Evolutionary conservation across 2,888 invertebrate genomes (phyloP).

Genomic region (Mechanitis mazaeus): DNA sequence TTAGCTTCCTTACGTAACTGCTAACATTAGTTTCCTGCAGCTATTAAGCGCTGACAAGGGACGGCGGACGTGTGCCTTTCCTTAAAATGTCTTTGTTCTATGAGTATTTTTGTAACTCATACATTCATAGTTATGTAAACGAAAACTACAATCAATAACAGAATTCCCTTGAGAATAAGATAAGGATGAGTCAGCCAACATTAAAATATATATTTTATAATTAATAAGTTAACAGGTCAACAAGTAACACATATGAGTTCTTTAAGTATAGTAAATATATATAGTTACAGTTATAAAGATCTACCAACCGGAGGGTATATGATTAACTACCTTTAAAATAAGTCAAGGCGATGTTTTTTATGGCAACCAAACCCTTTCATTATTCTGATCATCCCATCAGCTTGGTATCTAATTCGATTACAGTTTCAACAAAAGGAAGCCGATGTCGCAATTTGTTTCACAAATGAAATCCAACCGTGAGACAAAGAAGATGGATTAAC

Average conservation of each 20-base stretch:
- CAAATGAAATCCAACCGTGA: conserved; percentile 61
- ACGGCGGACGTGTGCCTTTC: conserved; percentile 5
- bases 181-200: too few species aligned
- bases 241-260: too few species aligned
- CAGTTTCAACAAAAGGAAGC: conserved; percentile 49
- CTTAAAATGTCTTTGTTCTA: conserved; percentile 6
- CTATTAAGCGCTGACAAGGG: conserved; percentile 12
- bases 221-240: too few species aligned
- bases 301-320: neutral
- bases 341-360: conserved; percentile 2
- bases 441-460: conserved; percentile 56
- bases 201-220: too few species aligned
- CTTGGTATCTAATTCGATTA: conserved; percentile 38
- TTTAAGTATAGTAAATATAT: too few species aligned
- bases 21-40: conserved; percentile 12
- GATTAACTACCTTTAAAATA: conserved; percentile 1
- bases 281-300: neutral
- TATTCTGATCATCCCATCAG: conserved; percentile 19
- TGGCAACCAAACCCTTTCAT: conserved; percentile 14
- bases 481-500: conserved; percentile 72
- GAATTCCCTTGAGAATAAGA: too few species aligned
- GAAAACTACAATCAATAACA: neutral
- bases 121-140: neutral
- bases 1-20: conserved; percentile 9
- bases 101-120: neutral